Evolutionary conservation across 2,113 vertebrate species (phyloP).

Genomic region (Thunnus thynnus): DNA sequence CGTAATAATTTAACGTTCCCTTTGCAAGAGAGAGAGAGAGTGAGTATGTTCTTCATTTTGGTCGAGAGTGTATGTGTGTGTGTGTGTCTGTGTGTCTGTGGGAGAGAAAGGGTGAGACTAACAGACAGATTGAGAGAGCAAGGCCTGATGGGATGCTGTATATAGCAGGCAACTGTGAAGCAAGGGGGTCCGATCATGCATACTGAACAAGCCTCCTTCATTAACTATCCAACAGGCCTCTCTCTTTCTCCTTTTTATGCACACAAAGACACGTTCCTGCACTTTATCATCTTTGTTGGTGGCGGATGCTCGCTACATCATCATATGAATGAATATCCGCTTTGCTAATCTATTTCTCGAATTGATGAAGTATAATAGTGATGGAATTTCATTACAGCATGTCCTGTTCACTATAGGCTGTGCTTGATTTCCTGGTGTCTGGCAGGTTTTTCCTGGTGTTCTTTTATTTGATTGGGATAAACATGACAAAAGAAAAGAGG

Average conservation of each 20-base stretch:
- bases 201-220: conserved; percentile 36
- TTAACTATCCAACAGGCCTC: conserved; percentile 59
- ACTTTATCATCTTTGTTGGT: not conserved
- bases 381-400: not conserved
- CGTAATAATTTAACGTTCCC: conserved; percentile 62
- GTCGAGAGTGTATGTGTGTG: conserved; percentile 7
- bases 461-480: too few relatives aligned
- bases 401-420: not conserved
- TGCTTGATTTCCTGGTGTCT: too few relatives aligned
- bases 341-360: not conserved
- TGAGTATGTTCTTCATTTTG: conserved; percentile 25
- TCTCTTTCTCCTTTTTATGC: not conserved
- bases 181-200: conserved; percentile 56
- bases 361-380: not conserved
- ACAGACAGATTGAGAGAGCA: conserved; percentile 27
- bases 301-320: not conserved
- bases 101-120: conserved; percentile 4
- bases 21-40: conserved; percentile 11
- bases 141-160: conserved; percentile 49
- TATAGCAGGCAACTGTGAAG: conserved; percentile 50
- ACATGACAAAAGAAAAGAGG: too few relatives aligned
- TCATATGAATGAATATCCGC: not conserved
- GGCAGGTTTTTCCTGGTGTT: too few relatives aligned
- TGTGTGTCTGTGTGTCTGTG: not conserved
- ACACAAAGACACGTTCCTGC: conserved; percentile 18